Evolutionary conservation across 2,888 invertebrate genomes (phyloP).

Genomic region (Drosophila multiciliata): DNA sequence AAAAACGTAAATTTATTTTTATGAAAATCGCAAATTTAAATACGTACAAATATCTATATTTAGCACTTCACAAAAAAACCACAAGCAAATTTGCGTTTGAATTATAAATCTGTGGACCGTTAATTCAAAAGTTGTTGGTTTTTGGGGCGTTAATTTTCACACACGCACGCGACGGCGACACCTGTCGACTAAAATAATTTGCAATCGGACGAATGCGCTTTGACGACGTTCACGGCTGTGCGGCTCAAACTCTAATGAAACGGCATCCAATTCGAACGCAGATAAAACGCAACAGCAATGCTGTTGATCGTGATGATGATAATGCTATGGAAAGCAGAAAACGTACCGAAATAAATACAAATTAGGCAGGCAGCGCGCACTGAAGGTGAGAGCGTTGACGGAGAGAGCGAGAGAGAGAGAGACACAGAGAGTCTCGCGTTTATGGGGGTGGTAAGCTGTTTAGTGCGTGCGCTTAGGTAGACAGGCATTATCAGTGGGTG

Average conservation of each 20-base stretch:
- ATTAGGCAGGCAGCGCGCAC: slow-evolving; percentile 34
- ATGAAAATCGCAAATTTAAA: slow-evolving; percentile 29
- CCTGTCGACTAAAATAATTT: slow-evolving; percentile 35
- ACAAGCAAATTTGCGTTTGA: slow-evolving; percentile 20
- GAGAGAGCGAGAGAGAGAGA: slow-evolving; percentile 2
- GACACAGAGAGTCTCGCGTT: slow-evolving; percentile 4
- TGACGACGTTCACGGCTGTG: slow-evolving; percentile 57
- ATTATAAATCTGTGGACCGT: slow-evolving; percentile 39
- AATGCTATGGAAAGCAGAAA: slow-evolving; percentile 61
- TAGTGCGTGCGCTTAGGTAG: slow-evolving; percentile 51
- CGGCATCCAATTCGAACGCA: slow-evolving; percentile 42
- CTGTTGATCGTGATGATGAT: slow-evolving; percentile 34
- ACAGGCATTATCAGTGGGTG: slow-evolving; percentile 52
- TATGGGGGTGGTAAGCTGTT: slow-evolving; percentile 40
- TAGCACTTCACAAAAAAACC: slow-evolving; percentile 33
- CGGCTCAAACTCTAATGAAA: slow-evolving; percentile 69
- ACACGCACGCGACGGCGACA: slow-evolving; percentile 58
- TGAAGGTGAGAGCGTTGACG: slow-evolving; percentile 70
- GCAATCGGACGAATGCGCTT: slow-evolving; percentile 37
- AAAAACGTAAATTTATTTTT: slow-evolving; percentile 19
- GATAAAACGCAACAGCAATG: slow-evolving; percentile 51
- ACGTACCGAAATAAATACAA: slow-evolving; percentile 43
- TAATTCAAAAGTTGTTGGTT: slow-evolving; percentile 45
- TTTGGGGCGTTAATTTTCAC: slow-evolving; percentile 58
- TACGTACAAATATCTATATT: slow-evolving; percentile 58